Evolutionary conservation across 2,888 invertebrate genomes (phyloP).

Genomic region (Stenodema calcarata): DNA sequence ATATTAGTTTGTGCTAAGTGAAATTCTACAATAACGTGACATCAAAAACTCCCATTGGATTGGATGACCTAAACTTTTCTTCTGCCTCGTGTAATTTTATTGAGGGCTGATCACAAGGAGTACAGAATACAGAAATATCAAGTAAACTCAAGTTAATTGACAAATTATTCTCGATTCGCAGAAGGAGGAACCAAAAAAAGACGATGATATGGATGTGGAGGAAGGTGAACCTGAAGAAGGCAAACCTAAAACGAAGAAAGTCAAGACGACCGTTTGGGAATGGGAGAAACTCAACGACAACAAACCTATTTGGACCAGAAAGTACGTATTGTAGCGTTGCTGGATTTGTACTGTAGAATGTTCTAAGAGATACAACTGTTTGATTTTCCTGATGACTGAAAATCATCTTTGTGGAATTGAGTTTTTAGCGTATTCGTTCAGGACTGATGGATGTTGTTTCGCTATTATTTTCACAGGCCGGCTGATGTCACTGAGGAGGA

Average conservation of each 20-base stretch:
- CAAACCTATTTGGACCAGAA: constrained; percentile 98
- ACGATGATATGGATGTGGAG: constrained; percentile 71
- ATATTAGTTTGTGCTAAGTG: too few relatives aligned
- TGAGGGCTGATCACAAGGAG: too few relatives aligned
- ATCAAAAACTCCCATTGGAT: neutral
- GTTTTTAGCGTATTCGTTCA: too few relatives aligned
- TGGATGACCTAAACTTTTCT: neutral
- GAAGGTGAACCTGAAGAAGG: constrained; percentile 72
- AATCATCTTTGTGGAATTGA: too few relatives aligned
- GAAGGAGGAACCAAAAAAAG: constrained; percentile 68
- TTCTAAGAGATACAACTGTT: too few relatives aligned
- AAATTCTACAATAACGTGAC: neutral
- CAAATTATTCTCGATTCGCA: constrained; percentile 60
- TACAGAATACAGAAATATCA: too few relatives aligned
- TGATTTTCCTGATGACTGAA: too few relatives aligned
- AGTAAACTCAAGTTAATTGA: too few relatives aligned
- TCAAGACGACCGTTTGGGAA: constrained; percentile 96
- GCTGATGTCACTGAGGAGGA: constrained; percentile 84
- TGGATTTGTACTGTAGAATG: too few relatives aligned
- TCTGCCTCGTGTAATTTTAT: too few relatives aligned
- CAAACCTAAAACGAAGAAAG: constrained; percentile 83
- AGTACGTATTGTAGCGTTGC: constrained; percentile 61
- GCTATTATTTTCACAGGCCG: constrained; percentile 63
- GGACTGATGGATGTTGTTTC: too few relatives aligned
- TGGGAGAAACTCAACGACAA: constrained; percentile 96